Evolutionary conservation across 2,888 invertebrate genomes (phyloP).

Genomic region (Drosophila prostipennis): DNA sequence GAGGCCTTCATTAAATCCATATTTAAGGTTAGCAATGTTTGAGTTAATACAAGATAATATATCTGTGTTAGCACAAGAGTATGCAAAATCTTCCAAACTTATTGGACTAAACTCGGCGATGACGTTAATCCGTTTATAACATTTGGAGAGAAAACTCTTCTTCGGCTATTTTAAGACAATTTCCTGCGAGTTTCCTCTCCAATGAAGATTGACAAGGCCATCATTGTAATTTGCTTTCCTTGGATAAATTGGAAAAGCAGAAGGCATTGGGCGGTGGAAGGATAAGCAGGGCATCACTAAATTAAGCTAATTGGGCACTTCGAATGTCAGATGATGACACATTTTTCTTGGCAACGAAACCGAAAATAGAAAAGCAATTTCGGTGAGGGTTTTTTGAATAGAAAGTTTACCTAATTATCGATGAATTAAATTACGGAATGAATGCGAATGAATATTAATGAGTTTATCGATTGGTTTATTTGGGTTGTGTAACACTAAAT

Average conservation of each 20-base stretch:
- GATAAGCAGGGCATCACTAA: slow-evolving; percentile 7
- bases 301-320: slow-evolving; percentile 53
- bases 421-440: slow-evolving; percentile 13
- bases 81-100: not conserved
- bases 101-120: not conserved
- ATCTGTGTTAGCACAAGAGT: not conserved
- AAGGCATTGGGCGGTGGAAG: not conserved
- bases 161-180: slow-evolving; percentile 27
- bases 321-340: slow-evolving; percentile 33
- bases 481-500: not conserved
- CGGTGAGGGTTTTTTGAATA: not conserved
- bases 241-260: slow-evolving; percentile 1
- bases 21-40: slow-evolving; percentile 46
- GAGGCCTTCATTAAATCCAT: slow-evolving; percentile 75
- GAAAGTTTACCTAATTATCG: slow-evolving; percentile 22
- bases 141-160: slow-evolving; percentile 6
- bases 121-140: slow-evolving; percentile 11
- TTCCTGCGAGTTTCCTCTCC: slow-evolving; percentile 11
- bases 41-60: slow-evolving; percentile 10
- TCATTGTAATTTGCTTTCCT: slow-evolving; percentile 19
- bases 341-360: slow-evolving; percentile 14
- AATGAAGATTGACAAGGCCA: slow-evolving; percentile 29
- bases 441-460: slow-evolving; percentile 10
- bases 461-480: slow-evolving; percentile 5
- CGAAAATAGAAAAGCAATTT: slow-evolving; percentile 29